Evolutionary conservation across 2,797 vertebrate species (phyloP).

Genomic region (Acipenser ruthenus): DNA sequence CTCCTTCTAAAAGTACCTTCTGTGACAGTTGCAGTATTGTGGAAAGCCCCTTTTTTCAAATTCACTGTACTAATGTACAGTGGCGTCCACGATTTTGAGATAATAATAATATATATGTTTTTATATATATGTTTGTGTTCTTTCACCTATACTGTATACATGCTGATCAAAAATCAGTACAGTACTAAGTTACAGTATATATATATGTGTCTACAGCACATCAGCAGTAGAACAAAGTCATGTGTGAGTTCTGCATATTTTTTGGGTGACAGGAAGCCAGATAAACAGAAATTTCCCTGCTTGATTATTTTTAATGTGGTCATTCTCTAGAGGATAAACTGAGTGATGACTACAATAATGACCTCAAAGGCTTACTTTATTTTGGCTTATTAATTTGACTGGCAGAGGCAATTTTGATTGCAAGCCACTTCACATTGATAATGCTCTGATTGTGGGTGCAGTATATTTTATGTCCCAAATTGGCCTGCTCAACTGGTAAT

Average conservation of each 20-base stretch:
- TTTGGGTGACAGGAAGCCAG: conserved; percentile 36
- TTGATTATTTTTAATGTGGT: conserved; percentile 60
- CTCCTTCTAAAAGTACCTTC: too few species aligned
- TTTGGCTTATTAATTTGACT: conserved; percentile 47
- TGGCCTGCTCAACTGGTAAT: background rate
- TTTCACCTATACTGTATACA: too few species aligned
- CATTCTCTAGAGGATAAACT: conserved; percentile 45
- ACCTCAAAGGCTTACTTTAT: conserved; percentile 61
- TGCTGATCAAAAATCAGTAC: too few species aligned
- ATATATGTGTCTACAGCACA: too few species aligned
- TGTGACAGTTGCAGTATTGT: too few species aligned
- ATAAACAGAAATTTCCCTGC: conserved; percentile 29
- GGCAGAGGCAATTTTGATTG: conserved; percentile 50
- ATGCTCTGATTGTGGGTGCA: conserved; percentile 35
- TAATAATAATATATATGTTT: too few species aligned
- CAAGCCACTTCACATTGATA: conserved; percentile 58
- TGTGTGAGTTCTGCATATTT: too few species aligned
- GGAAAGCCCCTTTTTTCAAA: background rate
- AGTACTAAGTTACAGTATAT: too few species aligned
- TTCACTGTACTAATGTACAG: background rate
- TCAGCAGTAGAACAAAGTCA: too few species aligned
- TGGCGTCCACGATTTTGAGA: too few species aligned
- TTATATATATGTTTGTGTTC: too few species aligned
- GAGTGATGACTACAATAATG: conserved; percentile 46
- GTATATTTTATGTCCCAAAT: background rate